A percentile compares a stretch with the other conserved stretches of the same genome.
Conservation (phyloP, 2,113 vertebrate genomes). For the Colius striatus region DNA sequence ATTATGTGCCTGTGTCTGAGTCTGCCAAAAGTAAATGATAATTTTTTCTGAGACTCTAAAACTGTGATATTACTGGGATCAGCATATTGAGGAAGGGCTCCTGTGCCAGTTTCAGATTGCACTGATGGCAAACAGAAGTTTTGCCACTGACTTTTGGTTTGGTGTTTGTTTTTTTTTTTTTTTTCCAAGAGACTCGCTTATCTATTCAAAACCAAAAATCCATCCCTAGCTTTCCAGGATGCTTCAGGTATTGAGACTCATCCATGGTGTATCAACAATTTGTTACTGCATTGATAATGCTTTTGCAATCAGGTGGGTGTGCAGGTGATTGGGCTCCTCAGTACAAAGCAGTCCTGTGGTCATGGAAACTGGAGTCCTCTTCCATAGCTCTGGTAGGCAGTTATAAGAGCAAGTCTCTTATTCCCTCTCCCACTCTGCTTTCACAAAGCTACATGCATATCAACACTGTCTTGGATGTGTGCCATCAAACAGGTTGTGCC, state of each 20-base stretch:
- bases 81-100: not conserved
- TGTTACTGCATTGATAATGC: not conserved
- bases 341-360: not conserved
- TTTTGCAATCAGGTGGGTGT: not conserved
- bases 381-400: conserved; percentile 12
- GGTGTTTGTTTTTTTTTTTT: not conserved
- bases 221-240: not conserved
- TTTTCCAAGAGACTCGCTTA: not conserved
- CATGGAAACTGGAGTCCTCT: not conserved
- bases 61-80: not conserved
- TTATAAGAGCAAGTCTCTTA: conserved; percentile 44
- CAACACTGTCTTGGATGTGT: conserved; percentile 2
- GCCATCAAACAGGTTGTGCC: conserved; percentile 37
- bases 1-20: not conserved
- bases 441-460: conserved; percentile 5
- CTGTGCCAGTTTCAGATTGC: not conserved
- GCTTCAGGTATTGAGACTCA: not conserved
- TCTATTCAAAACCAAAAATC: not conserved
- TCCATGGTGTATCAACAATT: not conserved
- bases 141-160: not conserved
- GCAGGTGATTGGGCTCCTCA: not conserved
- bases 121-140: not conserved
- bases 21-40: not conserved
- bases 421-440: conserved; percentile 3
- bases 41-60: not conserved